phyloP scores from a whole-genome alignment of 2,113 vertebrate species.

The Cochlearius cochlearius region DNA sequence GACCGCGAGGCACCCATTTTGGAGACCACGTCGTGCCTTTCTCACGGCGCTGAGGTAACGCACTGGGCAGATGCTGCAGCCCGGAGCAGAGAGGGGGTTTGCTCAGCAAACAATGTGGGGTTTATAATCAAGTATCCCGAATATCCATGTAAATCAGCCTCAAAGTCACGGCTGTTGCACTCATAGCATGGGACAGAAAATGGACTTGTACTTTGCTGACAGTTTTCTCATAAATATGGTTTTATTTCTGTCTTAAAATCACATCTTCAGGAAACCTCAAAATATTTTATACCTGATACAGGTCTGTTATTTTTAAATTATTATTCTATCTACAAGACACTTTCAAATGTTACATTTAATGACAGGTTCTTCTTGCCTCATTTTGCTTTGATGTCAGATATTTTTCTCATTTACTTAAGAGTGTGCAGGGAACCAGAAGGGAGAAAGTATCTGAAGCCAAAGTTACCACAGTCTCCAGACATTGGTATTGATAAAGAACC shows the following conservation, averaged over 20 bases:
- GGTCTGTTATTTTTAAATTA: neutral
- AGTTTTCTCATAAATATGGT: rapidly evolving
- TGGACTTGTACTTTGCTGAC: neutral
- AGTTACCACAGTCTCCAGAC: neutral
- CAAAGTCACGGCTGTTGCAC: neutral
- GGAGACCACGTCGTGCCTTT: too few relatives aligned
- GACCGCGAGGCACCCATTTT: rapidly evolving
- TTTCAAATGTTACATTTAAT: neutral
- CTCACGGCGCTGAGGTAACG: rapidly evolving
- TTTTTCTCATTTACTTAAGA: neutral
- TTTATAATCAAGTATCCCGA: rapidly evolving
- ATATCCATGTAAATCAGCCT: neutral
- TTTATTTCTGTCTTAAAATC: neutral
- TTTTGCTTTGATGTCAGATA: neutral
- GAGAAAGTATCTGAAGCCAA: neutral
- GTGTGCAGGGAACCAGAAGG: neutral
- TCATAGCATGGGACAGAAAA: too few relatives aligned
- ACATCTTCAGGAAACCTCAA: neutral
- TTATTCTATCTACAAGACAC: neutral
- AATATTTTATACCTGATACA: neutral
- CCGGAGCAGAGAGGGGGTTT: rapidly evolving
- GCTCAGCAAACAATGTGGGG: rapidly evolving
- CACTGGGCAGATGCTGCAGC: neutral
- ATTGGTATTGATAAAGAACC: neutral
- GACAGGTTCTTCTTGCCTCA: neutral